A percentile compares a stretch with the other conserved stretches of the same genome.
These are phyloP conservation scores for Numenius phaeopus DNA, from an alignment of 2,797 vertebrate species.

Conservation along the genomic window DNA sequence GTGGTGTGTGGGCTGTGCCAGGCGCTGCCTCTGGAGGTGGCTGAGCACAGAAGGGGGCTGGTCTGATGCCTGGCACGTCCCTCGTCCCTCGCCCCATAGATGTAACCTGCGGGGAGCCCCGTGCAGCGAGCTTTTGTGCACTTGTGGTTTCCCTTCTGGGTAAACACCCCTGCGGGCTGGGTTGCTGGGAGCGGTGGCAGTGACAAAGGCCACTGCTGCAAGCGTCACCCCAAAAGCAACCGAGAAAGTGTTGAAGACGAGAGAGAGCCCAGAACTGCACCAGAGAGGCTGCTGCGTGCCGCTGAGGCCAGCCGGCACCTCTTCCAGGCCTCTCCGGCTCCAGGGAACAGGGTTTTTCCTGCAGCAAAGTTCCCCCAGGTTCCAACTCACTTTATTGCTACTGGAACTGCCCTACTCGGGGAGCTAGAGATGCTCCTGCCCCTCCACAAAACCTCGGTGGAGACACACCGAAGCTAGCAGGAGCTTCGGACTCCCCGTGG, in stretches of 20 bases:
- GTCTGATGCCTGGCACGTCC: fast-evolving
- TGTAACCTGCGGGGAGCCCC: not conserved
- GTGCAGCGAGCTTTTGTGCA: not conserved
- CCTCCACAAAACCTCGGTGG: not conserved
- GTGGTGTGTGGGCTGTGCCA: fast-evolving
- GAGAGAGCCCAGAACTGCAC: not conserved
- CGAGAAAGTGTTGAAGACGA: not conserved
- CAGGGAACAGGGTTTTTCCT: not conserved
- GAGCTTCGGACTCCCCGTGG: not conserved
- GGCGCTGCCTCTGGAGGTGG: not conserved
- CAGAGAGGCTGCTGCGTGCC: not conserved
- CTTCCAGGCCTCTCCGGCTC: not conserved
- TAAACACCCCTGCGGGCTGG: not conserved
- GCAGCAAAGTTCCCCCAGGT: not conserved
- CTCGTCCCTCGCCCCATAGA: fast-evolving
- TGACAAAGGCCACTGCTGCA: not conserved
- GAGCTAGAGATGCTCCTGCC: not conserved
- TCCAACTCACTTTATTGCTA: not conserved
- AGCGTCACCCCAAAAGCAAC: not conserved
- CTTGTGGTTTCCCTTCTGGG: slow-evolving; percentile 44
- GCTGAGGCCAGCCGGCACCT: not conserved
- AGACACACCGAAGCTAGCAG: not conserved
- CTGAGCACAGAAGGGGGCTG: not conserved
- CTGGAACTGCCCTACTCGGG: not conserved
- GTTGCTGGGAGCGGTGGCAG: not conserved